Base-by-base conservation (phyloP, 2,888 invertebrate genomes). In the Melikaiella ostensackeni region DNA sequence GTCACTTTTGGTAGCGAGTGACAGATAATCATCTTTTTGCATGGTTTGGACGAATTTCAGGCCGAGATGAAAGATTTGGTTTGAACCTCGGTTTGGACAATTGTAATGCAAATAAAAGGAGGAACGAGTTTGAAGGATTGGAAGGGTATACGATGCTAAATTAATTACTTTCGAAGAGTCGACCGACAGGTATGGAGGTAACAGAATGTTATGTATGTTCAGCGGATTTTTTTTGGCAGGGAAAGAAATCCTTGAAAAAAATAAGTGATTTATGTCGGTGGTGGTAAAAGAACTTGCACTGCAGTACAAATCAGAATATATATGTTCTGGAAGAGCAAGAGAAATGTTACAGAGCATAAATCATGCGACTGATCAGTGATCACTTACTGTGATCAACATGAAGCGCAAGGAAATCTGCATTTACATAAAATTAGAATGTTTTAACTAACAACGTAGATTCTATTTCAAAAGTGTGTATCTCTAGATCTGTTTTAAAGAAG, bases 181-280 rank as follows among this genome's bases (percentile, higher is more conserved):
- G 33, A 46, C 50, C 70, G 70, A 70, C 70, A 70, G 70, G 70
- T 70, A 70, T 70, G 70, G 70, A 70, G 50, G 70, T 50, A 70
- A 70, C 70, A 50, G 70, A 70, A 70, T 70, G 70, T 70, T 70
- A 70, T 70, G 70, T 70, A 70, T 70, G 70, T 70, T 70, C 70
- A 70, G 70, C 70, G 50, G 50, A 70, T 70, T 70, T 50, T 70
- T 70, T 70, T 70, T 70, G 70, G 30, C 70, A 70, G 70, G 66
- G 70, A 70, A 70, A 70, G 70, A 70, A 70, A 70, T 70, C 46
- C 50, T 70, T 30, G 70, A 70, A 70, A 70, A 70, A 70, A 70
- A 70, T 70, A 70, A 70, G 46, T 70, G 70, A 70, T 70, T 70
- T 70, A 70, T 70, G 70, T 50, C 46, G 70, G 70, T 70, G 50